Evolutionary conservation across 2,797 vertebrate species (phyloP).

Genomic region (Brachyalestes nurse): DNA sequence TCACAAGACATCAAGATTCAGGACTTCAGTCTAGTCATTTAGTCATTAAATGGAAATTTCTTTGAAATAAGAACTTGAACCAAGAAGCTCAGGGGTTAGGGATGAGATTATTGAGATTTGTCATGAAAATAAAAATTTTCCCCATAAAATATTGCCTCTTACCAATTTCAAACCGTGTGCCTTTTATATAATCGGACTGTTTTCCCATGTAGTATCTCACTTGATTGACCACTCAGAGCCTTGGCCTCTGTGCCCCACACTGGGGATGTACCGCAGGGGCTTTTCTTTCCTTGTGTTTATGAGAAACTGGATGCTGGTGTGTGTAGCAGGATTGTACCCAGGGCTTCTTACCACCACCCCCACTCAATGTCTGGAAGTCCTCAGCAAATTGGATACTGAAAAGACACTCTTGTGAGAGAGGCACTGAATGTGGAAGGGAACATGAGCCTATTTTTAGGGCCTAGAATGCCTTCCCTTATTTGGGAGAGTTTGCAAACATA

Average conservation of each 20-base stretch:
- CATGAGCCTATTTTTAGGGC: conserved; percentile 76
- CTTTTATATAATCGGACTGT: no score
- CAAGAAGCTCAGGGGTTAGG: not conserved
- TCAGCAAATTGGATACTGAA: conserved; percentile 47
- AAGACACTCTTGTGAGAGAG: conserved; percentile 65
- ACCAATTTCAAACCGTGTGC: no score
- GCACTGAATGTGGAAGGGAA: conserved; percentile 72
- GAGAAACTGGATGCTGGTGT: not conserved
- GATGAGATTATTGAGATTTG: no score
- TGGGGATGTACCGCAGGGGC: not conserved
- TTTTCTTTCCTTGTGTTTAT: conserved; percentile 13
- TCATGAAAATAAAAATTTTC: no score
- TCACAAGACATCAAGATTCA: not conserved
- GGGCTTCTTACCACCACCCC: conserved; percentile 46
- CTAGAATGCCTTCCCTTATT: conserved; percentile 84
- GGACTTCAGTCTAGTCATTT: not conserved
- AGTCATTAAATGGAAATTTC: not conserved
- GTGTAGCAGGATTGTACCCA: not conserved
- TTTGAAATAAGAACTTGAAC: not conserved
- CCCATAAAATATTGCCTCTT: no score
- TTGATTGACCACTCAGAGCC: no score
- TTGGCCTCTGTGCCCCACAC: not conserved
- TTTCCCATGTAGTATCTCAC: no score
- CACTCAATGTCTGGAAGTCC: conserved; percentile 31
- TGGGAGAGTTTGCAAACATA: conserved; percentile 72